phyloP scores from a whole-genome alignment of 1,140 invertebrate genomes.

The Dendrolimus punctatus region DNA sequence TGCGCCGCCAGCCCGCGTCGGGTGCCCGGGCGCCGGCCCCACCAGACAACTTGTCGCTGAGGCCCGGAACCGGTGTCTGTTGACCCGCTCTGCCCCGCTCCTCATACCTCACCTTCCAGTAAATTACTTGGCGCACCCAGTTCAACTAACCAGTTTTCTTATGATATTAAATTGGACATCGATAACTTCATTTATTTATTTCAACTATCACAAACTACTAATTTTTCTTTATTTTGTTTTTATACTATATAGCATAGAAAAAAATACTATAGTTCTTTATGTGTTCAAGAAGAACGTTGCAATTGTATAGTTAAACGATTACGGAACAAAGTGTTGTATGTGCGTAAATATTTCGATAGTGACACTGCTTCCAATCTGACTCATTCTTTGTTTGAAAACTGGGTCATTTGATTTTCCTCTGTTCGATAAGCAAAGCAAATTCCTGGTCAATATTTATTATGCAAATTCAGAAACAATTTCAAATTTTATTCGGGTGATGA shows the following conservation, averaged over 20 bases:
- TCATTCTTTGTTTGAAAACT: constrained; percentile 54
- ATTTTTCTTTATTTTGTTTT: not conserved
- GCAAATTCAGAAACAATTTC: constrained; percentile 7
- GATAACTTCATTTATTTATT: constrained; percentile 9
- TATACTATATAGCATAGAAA: too few relatives aligned
- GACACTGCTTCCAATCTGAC: constrained; percentile 29
- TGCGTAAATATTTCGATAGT: constrained; percentile 35
- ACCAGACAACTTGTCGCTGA: constrained; percentile 62
- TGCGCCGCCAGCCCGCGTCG: too few relatives aligned
- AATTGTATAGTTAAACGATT: too few relatives aligned
- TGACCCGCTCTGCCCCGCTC: constrained; percentile 17
- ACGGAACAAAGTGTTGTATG: constrained; percentile 3
- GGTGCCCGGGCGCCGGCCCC: constrained; percentile 38
- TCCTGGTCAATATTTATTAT: not conserved
- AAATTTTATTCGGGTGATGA: constrained; percentile 7
- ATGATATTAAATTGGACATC: constrained; percentile 14
- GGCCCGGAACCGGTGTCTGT: constrained; percentile 26
- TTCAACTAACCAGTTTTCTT: constrained; percentile 24
- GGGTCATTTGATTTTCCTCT: constrained; percentile 56
- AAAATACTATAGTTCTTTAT: too few relatives aligned
- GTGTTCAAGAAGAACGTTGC: too few relatives aligned
- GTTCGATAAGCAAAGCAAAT: constrained; percentile 31
- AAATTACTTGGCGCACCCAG: constrained; percentile 39
- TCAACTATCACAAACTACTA: not conserved
- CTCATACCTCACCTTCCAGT: constrained; percentile 21